Conservation (phyloP, 30 jellyfish, hydroid and myxozoan species). For the Mastigias papua region DNA sequence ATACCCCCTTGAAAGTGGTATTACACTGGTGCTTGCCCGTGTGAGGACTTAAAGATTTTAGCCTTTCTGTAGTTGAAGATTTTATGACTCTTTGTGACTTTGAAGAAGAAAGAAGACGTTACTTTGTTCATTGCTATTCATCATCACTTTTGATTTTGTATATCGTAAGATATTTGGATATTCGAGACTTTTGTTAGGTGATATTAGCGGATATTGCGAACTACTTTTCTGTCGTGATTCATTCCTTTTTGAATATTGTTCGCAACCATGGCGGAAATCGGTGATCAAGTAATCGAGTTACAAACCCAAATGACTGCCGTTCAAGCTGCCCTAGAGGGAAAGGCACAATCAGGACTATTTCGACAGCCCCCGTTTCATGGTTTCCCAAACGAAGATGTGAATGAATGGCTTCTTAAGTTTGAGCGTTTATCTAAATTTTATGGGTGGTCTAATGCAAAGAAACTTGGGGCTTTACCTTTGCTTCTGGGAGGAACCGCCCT, state of each 20-base stretch:
- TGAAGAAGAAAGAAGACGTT: neutral
- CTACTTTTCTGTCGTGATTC: neutral
- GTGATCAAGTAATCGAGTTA: neutral
- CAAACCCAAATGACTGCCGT: slow-evolving; percentile 27
- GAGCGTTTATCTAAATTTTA: slow-evolving; percentile 35
- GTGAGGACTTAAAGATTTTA: neutral
- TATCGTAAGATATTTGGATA: neutral
- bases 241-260: neutral
- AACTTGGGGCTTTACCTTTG: slow-evolving; percentile 30
- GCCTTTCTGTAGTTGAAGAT: neutral
- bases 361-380: slow-evolving; percentile 5
- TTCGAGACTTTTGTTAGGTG: neutral
- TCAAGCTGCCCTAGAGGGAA: slow-evolving; percentile 33
- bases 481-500: slow-evolving; percentile 29
- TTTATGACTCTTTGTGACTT: neutral
- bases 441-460: slow-evolving; percentile 32
- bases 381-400: slow-evolving; percentile 12
- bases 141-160: neutral
- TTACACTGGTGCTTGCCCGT: neutral
- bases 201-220: neutral
- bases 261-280: slow-evolving; percentile 7
- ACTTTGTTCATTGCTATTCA: neutral
- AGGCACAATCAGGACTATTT: slow-evolving; percentile 4
- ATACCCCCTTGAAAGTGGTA: neutral
- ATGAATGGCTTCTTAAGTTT: slow-evolving; percentile 37